Evolutionary conservation across 2,888 invertebrate genomes (phyloP).

Genomic region (Calephelis perditalis): DNA sequence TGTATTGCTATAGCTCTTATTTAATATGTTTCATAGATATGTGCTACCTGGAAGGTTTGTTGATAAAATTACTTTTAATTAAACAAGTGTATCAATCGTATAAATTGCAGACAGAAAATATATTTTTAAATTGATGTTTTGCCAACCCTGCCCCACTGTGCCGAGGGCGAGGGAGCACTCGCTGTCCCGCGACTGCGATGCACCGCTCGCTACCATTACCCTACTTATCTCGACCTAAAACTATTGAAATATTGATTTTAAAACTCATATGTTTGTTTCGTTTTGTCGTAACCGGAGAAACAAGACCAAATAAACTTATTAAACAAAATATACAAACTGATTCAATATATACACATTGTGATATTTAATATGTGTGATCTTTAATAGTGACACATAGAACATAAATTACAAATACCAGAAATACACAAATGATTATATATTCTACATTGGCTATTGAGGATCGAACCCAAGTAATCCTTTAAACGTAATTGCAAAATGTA

Average conservation of each 20-base stretch:
- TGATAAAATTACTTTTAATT: no score
- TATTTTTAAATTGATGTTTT: not conserved
- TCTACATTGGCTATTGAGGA: no score
- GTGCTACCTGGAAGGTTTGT: no score
- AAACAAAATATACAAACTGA: not conserved
- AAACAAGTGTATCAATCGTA: not conserved
- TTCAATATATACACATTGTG: no score
- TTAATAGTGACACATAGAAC: no score
- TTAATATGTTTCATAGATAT: no score
- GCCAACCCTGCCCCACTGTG: conserved; percentile 29
- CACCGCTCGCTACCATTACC: conserved; percentile 59
- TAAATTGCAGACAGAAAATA: not conserved
- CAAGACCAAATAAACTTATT: conserved; percentile 15
- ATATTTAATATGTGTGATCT: no score
- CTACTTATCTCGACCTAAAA: conserved; percentile 62
- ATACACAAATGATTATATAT: no score
- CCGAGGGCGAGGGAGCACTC: conserved; percentile 37
- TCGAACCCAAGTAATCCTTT: no score
- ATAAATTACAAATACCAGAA: no score
- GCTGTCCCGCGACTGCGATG: conserved; percentile 46
- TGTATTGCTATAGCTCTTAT: no score
- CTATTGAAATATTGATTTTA: conserved; percentile 68
- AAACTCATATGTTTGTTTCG: conserved; percentile 42
- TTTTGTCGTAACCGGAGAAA: not conserved
- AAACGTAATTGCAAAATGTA: no score